Percentiles rank a stretch among this genome's conserved stretches.
These are phyloP conservation scores for Pogonomyrmex californicus DNA, from an alignment of 1,140 invertebrate species.

Conservation along the genomic window DNA sequence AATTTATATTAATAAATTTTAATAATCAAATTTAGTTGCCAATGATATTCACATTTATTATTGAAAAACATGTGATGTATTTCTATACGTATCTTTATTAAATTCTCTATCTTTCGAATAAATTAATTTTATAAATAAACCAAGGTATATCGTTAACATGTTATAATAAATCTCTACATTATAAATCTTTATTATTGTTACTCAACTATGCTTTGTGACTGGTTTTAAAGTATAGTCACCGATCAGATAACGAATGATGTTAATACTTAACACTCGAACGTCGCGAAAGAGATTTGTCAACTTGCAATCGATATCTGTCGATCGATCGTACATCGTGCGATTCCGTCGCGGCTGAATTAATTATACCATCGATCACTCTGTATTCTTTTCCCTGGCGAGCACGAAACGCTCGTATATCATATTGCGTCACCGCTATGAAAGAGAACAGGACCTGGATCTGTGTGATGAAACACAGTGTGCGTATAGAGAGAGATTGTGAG, in stretches of 20 bases:
- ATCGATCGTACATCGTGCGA: slow-evolving; percentile 47
- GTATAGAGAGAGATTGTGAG: slow-evolving; percentile 17
- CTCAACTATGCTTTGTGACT: neutral
- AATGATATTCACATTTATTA: slow-evolving; percentile 8
- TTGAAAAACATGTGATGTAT: neutral
- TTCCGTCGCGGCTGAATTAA: slow-evolving; percentile 59
- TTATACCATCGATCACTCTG: slow-evolving; percentile 62
- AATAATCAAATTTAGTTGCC: neutral
- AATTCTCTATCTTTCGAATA: neutral
- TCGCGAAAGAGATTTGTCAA: slow-evolving; percentile 53
- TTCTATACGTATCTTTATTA: neutral
- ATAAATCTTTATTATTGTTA: neutral
- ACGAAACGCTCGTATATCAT: slow-evolving; percentile 59
- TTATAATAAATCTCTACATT: neutral
- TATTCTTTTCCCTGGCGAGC: slow-evolving; percentile 59
- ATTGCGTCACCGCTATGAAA: slow-evolving; percentile 59
- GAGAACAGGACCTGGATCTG: slow-evolving; percentile 33
- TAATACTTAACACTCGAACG: slow-evolving; percentile 49
- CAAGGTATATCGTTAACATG: neutral
- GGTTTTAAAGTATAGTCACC: neutral
- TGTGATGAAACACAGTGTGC: slow-evolving; percentile 45
- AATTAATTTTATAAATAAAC: neutral
- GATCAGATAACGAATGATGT: slow-evolving; percentile 21
- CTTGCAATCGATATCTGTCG: slow-evolving; percentile 49
- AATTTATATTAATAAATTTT: slow-evolving; percentile 1